Base-by-base conservation (phyloP, 2,797 vertebrate genomes). In the Tenualosa ilisha region DNA sequence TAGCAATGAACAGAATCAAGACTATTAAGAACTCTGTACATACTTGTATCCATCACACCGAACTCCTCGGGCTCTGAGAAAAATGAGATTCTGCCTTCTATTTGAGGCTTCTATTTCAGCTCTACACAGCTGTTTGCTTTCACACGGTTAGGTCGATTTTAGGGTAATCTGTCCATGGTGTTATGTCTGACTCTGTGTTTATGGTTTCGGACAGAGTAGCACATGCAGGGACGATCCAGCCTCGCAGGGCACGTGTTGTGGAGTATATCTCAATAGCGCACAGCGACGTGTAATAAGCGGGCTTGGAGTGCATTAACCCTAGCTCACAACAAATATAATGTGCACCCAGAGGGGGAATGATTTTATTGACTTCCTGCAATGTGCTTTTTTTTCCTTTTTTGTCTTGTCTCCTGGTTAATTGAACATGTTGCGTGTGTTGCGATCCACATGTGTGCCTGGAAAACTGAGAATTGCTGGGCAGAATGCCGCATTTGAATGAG, bases 241-340 rank as follows among this genome's bases (percentile, higher is more conserved):
- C 31, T 90, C 79, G 88, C 81, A 83, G 86, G 59, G 88, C 89
- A 84, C 83, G 87, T 81, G 54, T 20, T 81, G 79, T 86, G 93
- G 90, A 91, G 79, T 86, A 93, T 90, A 91, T 94, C 93, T 91
- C 91, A 84, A 91, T 90, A 92, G 92, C 93, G 90, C 90, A 83
- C 88, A 85, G 88, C 89, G 91, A 93, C 91, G 87, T 93, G 92
- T 95, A 94, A 94, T 95, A 94, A 95, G 93, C 93, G 92, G 92
- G 93, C 94, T 94, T 94, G 92, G 93, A 94, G 94, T 93, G 92
- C 93, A 94, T 95, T 95, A 95, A 95, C 94, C 94, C 94, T 31
- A 93, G 91, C 91, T 92, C 92, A 93, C 94, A 95, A 95, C 94
- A 94, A 94, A 93, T 89, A 89, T 92, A 92, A 93, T 92, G 91